Evolutionary conservation across 2,797 vertebrate genomes (phyloP).

Genomic region (Alcedo atthis): DNA sequence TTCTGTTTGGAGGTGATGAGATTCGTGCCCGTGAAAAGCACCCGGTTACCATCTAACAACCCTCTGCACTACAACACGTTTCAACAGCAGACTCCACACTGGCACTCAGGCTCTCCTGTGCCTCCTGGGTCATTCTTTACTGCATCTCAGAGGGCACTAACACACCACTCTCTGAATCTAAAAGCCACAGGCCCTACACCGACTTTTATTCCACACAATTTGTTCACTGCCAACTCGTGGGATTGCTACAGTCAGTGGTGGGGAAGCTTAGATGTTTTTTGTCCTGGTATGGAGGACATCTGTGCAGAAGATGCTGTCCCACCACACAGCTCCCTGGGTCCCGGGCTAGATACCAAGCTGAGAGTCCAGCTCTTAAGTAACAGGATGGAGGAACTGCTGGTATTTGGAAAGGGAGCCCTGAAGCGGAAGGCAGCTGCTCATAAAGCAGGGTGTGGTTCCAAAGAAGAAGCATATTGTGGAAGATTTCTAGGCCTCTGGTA

Average conservation of each 20-base stretch:
- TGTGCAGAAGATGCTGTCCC: background rate
- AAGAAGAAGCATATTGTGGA: background rate
- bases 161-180: background rate
- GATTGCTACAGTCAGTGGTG: fast-evolving
- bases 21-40: background rate
- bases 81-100: background rate
- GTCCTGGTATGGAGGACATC: background rate
- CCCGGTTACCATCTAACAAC: background rate
- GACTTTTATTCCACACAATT: background rate
- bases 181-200: background rate
- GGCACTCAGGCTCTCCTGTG: background rate
- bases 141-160: background rate
- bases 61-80: background rate
- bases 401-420: background rate
- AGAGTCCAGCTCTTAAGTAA: background rate
- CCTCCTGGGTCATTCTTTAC: background rate
- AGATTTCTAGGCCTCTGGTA: background rate
- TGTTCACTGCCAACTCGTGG: background rate
- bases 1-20: background rate
- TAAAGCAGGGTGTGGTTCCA: slow-evolving; percentile 16
- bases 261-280: background rate
- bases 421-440: background rate
- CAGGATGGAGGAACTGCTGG: background rate
- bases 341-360: background rate
- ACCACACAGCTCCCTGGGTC: background rate